A percentile compares a stretch with the other conserved stretches of the same genome.
Conservation (phyloP, 2,797 vertebrate species). For the Helarctos malayanus region DNA sequence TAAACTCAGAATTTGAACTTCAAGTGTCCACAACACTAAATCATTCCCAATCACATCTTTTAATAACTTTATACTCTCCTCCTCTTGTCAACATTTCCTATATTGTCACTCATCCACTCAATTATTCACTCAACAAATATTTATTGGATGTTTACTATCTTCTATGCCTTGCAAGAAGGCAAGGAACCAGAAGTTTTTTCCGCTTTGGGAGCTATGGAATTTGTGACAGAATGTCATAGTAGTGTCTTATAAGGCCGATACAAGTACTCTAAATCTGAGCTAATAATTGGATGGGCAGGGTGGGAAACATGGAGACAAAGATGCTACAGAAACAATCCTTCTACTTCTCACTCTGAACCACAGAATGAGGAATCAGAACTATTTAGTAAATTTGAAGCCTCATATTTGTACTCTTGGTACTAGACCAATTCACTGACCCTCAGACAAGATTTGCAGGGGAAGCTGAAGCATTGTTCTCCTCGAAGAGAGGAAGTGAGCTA, state of each 20-base stretch:
- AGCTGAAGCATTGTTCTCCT: background rate
- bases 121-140: constrained; percentile 11
- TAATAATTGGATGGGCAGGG: background rate
- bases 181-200: constrained; percentile 17
- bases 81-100: constrained; percentile 31
- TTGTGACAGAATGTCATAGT: constrained; percentile 36
- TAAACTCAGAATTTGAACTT: constrained; percentile 51
- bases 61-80: constrained; percentile 15
- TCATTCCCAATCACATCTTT: constrained; percentile 32
- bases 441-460: constrained; percentile 42
- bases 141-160: constrained; percentile 16
- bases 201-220: background rate
- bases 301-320: background rate
- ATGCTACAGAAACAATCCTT: background rate
- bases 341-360: background rate
- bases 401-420: background rate
- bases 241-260: background rate
- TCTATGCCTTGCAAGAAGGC: constrained; percentile 25
- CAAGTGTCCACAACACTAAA: background rate
- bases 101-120: constrained; percentile 23
- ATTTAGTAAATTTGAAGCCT: constrained; percentile 6
- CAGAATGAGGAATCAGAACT: background rate
- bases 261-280: constrained; percentile 36
- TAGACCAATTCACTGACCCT: background rate
- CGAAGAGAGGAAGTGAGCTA: constrained; percentile 13